Conservation (phyloP, 2,888 invertebrate genomes). For the Caenorhabditis sinica region DNA sequence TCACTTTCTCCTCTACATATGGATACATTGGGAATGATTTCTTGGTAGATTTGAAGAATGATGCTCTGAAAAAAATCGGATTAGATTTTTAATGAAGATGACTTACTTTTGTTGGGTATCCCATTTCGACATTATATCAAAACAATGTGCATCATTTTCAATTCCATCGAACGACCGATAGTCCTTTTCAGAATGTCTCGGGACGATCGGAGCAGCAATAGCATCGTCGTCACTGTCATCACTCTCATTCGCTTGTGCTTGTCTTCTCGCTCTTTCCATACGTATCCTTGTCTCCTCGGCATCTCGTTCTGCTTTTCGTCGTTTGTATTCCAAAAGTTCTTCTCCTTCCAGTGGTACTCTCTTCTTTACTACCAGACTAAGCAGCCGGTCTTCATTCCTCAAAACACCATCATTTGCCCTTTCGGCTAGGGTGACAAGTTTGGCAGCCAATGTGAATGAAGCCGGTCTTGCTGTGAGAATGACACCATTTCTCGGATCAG, state of each 20-base stretch:
- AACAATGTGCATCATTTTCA: conserved; percentile 60
- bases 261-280: conserved; percentile 53
- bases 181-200: conserved; percentile 61
- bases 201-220: conserved; percentile 83
- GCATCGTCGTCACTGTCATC: conserved; percentile 83
- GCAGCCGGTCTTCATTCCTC: conserved; percentile 33
- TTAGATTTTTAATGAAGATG: neutral
- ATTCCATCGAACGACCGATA: conserved; percentile 54
- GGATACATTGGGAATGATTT: conserved; percentile 98
- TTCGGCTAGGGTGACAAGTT: conserved; percentile 59
- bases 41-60: conserved; percentile 92
- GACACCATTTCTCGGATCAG: conserved; percentile 93
- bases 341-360: conserved; percentile 86
- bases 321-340: conserved; percentile 86
- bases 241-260: conserved; percentile 74
- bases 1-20: conserved; percentile 89
- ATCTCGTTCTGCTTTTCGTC: conserved; percentile 85
- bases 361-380: conserved; percentile 80
- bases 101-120: conserved; percentile 72
- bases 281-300: conserved; percentile 82
- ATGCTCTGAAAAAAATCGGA: conserved; percentile 73
- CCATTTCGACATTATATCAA: conserved; percentile 73
- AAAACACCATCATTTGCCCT: conserved; percentile 56
- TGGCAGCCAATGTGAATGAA: conserved; percentile 59
- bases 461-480: conserved; percentile 88